Evolutionary conservation across 2,797 vertebrate genomes (phyloP).

Genomic region (Bovichtus variegatus): DNA sequence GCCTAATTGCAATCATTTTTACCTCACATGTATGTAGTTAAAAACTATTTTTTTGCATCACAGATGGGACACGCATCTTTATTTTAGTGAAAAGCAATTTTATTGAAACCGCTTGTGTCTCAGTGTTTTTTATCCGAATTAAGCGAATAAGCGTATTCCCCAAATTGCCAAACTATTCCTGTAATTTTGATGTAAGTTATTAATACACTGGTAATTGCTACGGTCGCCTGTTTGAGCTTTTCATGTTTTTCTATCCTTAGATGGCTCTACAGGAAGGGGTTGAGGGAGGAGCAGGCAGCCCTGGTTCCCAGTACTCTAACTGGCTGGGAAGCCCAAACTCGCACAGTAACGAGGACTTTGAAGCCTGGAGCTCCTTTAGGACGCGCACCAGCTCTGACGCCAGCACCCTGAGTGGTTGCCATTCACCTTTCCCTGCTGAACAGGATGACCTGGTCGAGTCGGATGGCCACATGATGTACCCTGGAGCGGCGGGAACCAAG

Average conservation of each 20-base stretch:
- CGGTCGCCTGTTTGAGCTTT: neutral
- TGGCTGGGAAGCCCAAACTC: slow-evolving; percentile 98
- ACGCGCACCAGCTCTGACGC: slow-evolving; percentile 96
- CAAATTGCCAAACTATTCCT: neutral
- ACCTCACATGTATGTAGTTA: too few species aligned
- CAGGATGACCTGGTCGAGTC: slow-evolving; percentile 92
- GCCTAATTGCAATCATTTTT: too few species aligned
- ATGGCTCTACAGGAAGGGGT: slow-evolving; percentile 88
- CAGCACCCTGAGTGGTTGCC: slow-evolving; percentile 94
- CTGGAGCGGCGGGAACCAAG: slow-evolving; percentile 86
- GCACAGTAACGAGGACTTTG: slow-evolving; percentile 96
- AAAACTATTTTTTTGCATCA: too few species aligned
- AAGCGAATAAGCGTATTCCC: neutral
- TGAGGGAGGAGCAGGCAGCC: slow-evolving; percentile 90
- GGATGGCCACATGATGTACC: slow-evolving; percentile 93
- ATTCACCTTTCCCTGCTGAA: slow-evolving; percentile 94
- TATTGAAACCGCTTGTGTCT: too few species aligned
- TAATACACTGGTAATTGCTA: neutral
- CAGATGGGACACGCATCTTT: too few species aligned
- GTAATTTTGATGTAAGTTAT: neutral
- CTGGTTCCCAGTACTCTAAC: slow-evolving; percentile 92
- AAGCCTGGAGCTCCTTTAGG: slow-evolving; percentile 94
- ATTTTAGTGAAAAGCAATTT: too few species aligned
- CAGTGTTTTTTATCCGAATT: too few species aligned
- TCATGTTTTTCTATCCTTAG: slow-evolving; percentile 58